Conservation (phyloP, 1,140 invertebrate genomes). For the Cotesia vestalis region DNA sequence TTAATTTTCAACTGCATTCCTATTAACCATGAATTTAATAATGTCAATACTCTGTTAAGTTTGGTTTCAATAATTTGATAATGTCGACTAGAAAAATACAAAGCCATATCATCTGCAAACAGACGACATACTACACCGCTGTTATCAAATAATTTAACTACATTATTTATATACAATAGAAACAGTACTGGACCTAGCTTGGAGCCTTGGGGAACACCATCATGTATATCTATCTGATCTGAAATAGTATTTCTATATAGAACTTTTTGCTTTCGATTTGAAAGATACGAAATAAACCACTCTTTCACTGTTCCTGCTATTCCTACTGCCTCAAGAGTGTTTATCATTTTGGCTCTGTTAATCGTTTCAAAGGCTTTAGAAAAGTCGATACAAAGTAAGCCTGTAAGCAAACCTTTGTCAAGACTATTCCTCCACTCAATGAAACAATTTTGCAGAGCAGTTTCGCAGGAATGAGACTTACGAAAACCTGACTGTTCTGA, state of each 20-base stretch:
- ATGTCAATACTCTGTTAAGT: neutral
- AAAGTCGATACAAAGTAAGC: neutral
- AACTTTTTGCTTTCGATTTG: neutral
- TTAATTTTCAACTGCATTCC: too few species aligned
- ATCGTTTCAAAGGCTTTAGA: neutral
- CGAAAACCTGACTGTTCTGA: neutral
- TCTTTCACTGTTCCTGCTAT: neutral
- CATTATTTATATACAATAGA: neutral
- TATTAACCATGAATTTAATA: neutral
- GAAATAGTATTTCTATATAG: neutral
- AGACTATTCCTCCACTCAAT: constrained; percentile 1
- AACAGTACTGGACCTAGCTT: neutral
- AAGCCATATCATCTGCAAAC: neutral
- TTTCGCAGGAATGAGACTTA: neutral
- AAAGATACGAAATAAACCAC: neutral
- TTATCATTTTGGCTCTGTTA: neutral
- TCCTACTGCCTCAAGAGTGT: neutral
- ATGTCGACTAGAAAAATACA: too few species aligned
- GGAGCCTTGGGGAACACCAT: constrained; percentile 1
- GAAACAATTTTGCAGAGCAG: constrained; percentile 24
- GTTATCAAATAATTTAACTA: neutral
- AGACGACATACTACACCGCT: neutral
- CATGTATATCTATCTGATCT: neutral
- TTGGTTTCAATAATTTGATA: too few species aligned
- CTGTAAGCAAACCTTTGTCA: neutral